Percentiles rank a stretch among this genome's conserved stretches.
phyloP scores from a whole-genome alignment of 2,888 invertebrate genomes.

The Drosophila colorata region DNA sequence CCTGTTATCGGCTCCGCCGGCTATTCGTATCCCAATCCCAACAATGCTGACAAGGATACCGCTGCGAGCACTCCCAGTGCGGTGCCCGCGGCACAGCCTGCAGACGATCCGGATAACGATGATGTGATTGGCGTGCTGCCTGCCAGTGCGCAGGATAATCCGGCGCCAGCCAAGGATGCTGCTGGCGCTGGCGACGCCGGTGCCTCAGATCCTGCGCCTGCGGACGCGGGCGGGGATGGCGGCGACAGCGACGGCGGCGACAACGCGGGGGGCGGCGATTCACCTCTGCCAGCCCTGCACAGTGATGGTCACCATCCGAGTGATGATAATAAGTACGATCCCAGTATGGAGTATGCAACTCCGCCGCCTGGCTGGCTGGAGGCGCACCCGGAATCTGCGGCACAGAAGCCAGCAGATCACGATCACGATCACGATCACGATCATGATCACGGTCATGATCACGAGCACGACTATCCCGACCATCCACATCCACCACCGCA shows the following conservation, averaged over 20 bases:
- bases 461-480: slow-evolving; percentile 66
- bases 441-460: slow-evolving; percentile 71
- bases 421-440: slow-evolving; percentile 57
- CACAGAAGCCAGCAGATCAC: slow-evolving; percentile 65
- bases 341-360: slow-evolving; percentile 82
- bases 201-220: slow-evolving; percentile 6
- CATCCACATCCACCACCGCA: slow-evolving; percentile 44
- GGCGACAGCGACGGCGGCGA: slow-evolving; percentile 17
- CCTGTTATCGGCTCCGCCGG: slow-evolving; percentile 47
- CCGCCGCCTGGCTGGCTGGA: slow-evolving; percentile 84
- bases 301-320: slow-evolving; percentile 46
- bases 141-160: slow-evolving; percentile 76
- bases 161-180: slow-evolving; percentile 40
- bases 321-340: slow-evolving; percentile 75
- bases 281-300: slow-evolving; percentile 47
- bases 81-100: slow-evolving; percentile 33
- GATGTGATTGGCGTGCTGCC: slow-evolving; percentile 77
- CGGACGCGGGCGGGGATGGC: slow-evolving; percentile 17
- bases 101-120: slow-evolving; percentile 64
- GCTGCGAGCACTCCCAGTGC: slow-evolving; percentile 70
- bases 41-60: slow-evolving; percentile 60
- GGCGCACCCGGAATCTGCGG: slow-evolving; percentile 73
- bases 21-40: slow-evolving; percentile 64
- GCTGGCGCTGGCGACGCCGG: slow-evolving; percentile 16
- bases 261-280: slow-evolving; percentile 15